Evolutionary conservation across 2,113 vertebrate genomes (phyloP).

Genomic region (Semnornis frantzii): DNA sequence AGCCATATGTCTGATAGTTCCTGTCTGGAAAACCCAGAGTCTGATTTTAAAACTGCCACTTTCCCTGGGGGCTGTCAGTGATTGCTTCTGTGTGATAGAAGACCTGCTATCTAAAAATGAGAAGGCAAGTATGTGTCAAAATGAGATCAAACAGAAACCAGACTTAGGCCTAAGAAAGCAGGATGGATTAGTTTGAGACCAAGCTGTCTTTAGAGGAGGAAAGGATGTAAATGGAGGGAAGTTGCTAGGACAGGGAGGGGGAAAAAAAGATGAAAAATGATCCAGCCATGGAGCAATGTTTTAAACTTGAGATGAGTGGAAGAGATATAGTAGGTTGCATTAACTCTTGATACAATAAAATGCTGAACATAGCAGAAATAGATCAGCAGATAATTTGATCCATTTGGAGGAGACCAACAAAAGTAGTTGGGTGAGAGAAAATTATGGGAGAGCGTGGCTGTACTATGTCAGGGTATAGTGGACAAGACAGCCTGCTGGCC

Average conservation of each 20-base stretch:
- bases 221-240: background rate
- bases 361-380: slow-evolving; percentile 12
- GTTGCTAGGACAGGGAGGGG: background rate
- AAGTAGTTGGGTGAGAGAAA: background rate
- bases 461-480: background rate
- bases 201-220: background rate
- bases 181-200: background rate
- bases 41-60: background rate
- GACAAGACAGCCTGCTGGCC: background rate
- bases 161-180: background rate
- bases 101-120: background rate
- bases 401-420: background rate
- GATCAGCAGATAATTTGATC: slow-evolving; percentile 3
- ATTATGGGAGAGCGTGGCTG: background rate
- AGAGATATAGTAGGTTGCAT: background rate
- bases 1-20: background rate
- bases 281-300: background rate
- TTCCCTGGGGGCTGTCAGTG: background rate
- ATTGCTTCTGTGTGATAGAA: background rate
- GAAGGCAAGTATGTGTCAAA: background rate
- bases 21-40: background rate
- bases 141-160: background rate
- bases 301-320: background rate
- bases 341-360: background rate
- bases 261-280: background rate